Evolutionary conservation across 1,140 invertebrate species (phyloP).

Genomic region (Sinella curviseta): DNA sequence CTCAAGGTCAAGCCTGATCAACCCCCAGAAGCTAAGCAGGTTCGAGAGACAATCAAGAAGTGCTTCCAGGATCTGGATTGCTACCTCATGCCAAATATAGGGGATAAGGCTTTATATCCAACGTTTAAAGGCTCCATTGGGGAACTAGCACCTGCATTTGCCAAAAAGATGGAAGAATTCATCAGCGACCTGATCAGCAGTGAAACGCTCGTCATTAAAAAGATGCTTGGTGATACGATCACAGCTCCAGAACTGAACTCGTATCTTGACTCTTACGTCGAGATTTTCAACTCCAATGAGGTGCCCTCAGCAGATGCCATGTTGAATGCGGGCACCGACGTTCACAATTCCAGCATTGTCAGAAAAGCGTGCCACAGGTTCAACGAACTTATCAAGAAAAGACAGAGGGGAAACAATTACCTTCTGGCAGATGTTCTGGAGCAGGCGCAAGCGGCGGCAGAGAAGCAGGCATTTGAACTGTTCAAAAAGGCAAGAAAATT

Average conservation of each 20-base stretch:
- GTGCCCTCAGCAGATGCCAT: not conserved
- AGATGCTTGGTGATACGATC: not conserved
- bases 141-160: constrained; percentile 6
- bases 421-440: not conserved
- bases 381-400: not conserved
- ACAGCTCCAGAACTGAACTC: not conserved
- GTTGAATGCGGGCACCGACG: not conserved
- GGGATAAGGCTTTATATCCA: not conserved
- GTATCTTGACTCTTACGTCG: constrained; percentile 9
- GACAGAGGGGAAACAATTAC: not conserved
- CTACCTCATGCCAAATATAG: constrained; percentile 35
- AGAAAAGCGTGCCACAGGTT: not conserved
- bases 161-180: constrained; percentile 31
- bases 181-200: constrained; percentile 18
- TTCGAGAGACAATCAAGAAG: constrained; percentile 20
- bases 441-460: too few species aligned
- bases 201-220: constrained; percentile 9
- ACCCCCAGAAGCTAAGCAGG: not conserved
- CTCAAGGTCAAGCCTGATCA: constrained; percentile 16
- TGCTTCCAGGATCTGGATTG: constrained; percentile 38
- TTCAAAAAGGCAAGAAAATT: constrained; percentile 15
- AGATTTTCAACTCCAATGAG: constrained; percentile 38
- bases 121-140: constrained; percentile 30
- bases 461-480: not conserved
- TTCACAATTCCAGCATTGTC: not conserved